Evolutionary conservation across 1,140 invertebrate genomes (phyloP), one percentile per base, ranked within the genome.

Genomic region (Trichonephila clavipes): DNA sequence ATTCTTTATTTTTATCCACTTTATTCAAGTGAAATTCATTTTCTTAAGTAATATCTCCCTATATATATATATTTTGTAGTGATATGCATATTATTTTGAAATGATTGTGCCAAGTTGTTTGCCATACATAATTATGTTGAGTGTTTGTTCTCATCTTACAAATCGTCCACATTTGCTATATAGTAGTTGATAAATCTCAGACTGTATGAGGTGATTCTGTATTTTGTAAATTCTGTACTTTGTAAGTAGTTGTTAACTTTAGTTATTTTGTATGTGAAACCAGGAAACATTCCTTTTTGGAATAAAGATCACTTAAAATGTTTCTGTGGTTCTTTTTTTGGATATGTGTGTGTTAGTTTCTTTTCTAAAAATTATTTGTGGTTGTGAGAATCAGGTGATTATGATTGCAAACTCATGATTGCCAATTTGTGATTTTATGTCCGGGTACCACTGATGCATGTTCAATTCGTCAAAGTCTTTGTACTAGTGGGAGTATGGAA

Each of bases 31-130:
- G 21, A 12, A 86, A 34, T 64, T 64, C 21, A 64, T 19, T 64
- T 64, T 64, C 16, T 64, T 64, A 0, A 64, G 21, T 64, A 64
- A 64, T 64, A 64, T 64, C 4, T 51, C 7, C 51, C 51, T 40
- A 40, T 40, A 40, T 40, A 40, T 18, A 64, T 64, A 64, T 61
- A 62, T 28, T 44, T 72, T 64, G 58, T 88, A 88, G 86, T 64
- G 86, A 72, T 89, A 40, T 89, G 88, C 64, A 72, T 72, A 89
- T 66, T 90, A 64, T 88, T 92, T 92, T 58, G 28, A 83, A 77
- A 83, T 69, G 61, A 87, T 87, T 92, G 91, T 92, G 91, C 91
- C 91, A 92, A 92, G 82, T 69, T 92, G 66, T 87, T 92, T 92
- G 91, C 91, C 91, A 92, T 92, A 92, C 40, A 77, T 92, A 77